Conservation (phyloP, 2,113 vertebrate genomes). For the Phyllopteryx taeniolatus region DNA sequence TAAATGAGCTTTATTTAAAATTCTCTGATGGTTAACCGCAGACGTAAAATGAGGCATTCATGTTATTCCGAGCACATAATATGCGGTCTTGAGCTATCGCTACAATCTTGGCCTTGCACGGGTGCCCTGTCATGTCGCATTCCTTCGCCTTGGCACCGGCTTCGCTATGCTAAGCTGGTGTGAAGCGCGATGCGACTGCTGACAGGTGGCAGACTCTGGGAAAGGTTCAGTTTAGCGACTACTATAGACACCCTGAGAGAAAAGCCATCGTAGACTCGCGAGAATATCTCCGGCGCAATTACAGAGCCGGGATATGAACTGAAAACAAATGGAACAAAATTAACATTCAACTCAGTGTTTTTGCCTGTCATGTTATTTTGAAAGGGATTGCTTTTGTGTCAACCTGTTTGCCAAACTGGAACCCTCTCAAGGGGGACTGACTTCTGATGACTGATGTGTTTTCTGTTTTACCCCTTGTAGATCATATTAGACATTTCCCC, state of each 20-base stretch:
- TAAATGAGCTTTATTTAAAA: slow-evolving; percentile 21
- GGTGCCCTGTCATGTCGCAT: slow-evolving; percentile 25
- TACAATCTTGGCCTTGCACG: slow-evolving; percentile 7
- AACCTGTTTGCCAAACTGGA: slow-evolving; percentile 44
- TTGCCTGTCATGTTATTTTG: neutral
- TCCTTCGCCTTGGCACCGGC: slow-evolving; percentile 23
- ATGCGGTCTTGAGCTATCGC: slow-evolving; percentile 19
- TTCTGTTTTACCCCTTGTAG: slow-evolving; percentile 33
- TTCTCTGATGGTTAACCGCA: slow-evolving; percentile 3
- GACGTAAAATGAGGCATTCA: slow-evolving; percentile 10
- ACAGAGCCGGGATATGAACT: neutral
- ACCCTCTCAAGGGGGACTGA: slow-evolving; percentile 44
- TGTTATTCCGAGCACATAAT: slow-evolving; percentile 13
- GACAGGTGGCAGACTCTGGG: slow-evolving; percentile 41
- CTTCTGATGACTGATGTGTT: slow-evolving; percentile 44
- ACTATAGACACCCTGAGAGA: slow-evolving; percentile 14
- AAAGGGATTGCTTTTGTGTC: slow-evolving; percentile 3
- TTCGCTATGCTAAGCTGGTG: slow-evolving; percentile 28
- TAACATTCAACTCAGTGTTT: neutral
- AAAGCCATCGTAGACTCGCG: slow-evolving; percentile 6
- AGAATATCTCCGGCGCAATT: neutral
- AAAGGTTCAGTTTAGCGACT: slow-evolving; percentile 36
- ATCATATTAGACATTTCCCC: slow-evolving; percentile 37
- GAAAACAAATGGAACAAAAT: neutral
- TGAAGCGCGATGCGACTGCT: slow-evolving; percentile 39